These are phyloP conservation scores for Sinocyclocheilus maitianheensis DNA, from an alignment of 2,113 vertebrate species.

Conservation along the genomic window DNA sequence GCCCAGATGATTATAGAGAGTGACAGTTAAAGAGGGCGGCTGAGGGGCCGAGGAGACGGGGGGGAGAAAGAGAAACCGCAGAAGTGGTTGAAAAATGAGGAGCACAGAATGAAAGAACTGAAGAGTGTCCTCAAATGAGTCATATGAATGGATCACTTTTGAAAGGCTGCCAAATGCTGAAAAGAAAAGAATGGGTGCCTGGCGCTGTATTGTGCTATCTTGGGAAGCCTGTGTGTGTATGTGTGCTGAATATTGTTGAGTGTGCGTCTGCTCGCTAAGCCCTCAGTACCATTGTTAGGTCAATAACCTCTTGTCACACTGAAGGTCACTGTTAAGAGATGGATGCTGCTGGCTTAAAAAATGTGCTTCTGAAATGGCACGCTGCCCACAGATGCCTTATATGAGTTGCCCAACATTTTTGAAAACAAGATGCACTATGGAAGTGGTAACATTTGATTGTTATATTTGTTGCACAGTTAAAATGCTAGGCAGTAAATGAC, in stretches of 20 bases:
- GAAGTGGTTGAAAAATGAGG: constrained; percentile 24
- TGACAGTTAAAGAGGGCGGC: not conserved
- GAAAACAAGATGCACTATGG: no score
- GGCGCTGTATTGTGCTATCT: constrained; percentile 30
- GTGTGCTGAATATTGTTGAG: constrained; percentile 13
- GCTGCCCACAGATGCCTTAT: not conserved
- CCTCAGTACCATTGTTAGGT: constrained; percentile 13
- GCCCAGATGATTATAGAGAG: not conserved
- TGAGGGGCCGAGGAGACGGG: not conserved
- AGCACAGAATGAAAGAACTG: constrained; percentile 31
- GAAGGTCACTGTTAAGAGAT: not conserved
- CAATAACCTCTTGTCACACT: constrained; percentile 30
- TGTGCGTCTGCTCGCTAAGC: constrained; percentile 7
- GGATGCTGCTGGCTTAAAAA: constrained; percentile 5
- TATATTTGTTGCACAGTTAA: no score
- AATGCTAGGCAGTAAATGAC: not conserved
- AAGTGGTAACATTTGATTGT: no score
- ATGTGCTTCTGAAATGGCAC: not conserved
- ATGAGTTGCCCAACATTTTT: not conserved
- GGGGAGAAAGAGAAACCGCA: not conserved
- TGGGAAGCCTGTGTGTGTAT: constrained; percentile 32
- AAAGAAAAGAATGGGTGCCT: constrained; percentile 22
- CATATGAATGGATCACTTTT: constrained; percentile 52
- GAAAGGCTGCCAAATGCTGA: constrained; percentile 54
- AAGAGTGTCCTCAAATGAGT: constrained; percentile 52